Conservation (phyloP, 2,797 vertebrate genomes). For the Phrynocephalus forsythii region DNA sequence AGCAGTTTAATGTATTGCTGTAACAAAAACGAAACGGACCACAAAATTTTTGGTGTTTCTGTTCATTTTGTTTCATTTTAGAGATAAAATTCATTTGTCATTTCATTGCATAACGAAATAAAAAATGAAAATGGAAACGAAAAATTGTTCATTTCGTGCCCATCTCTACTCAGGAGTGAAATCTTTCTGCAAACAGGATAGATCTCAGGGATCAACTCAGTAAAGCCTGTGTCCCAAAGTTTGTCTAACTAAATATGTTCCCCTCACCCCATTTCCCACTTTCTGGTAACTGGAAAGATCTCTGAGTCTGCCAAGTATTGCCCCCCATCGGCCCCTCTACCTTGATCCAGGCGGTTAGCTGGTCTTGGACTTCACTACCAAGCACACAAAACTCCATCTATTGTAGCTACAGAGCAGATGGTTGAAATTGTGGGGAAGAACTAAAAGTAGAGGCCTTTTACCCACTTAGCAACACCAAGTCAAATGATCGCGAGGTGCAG, state of each 20-base stretch:
- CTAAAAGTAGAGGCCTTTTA: neutral
- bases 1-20: too few relatives aligned
- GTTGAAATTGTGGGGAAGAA: neutral
- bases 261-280: neutral
- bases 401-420: neutral
- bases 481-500: slow-evolving; percentile 6
- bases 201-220: neutral
- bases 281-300: neutral
- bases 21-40: too few relatives aligned
- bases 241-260: neutral
- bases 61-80: too few relatives aligned
- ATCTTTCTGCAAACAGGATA: neutral
- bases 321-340: neutral
- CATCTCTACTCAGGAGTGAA: neutral
- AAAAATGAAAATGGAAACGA: too few relatives aligned
- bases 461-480: neutral
- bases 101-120: too few relatives aligned
- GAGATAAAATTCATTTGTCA: too few relatives aligned
- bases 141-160: too few relatives aligned
- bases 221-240: neutral
- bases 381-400: neutral
- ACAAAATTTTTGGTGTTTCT: too few relatives aligned
- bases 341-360: neutral
- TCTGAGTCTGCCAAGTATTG: neutral
- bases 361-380: neutral